These are phyloP conservation scores for Microtus richardsoni DNA, from an alignment of 2,113 vertebrate species.

Conservation along the genomic window DNA sequence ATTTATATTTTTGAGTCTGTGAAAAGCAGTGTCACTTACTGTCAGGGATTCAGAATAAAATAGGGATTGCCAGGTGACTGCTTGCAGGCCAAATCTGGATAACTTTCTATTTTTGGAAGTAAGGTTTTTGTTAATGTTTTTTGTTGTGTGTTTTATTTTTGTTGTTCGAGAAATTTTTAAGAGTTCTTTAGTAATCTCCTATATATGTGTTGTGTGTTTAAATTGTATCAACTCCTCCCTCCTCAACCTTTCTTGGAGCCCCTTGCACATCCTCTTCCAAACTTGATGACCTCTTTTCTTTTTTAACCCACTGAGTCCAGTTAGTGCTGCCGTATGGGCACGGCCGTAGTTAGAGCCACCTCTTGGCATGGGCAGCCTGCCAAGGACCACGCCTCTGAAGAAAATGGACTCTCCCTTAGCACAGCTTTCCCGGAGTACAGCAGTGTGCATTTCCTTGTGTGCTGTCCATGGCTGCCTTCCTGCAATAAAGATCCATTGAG, in stretches of 20 bases:
- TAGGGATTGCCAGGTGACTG: not conserved
- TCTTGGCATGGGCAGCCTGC: not conserved
- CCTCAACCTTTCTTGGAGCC: not conserved
- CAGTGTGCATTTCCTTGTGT: not conserved
- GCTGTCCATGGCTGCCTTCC: not conserved
- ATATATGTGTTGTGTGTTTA: not conserved
- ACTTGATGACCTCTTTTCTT: not conserved
- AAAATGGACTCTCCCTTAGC: not conserved
- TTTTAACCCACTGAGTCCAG: not conserved
- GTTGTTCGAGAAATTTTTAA: not conserved
- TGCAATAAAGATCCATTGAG: not conserved
- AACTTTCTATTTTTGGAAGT: not conserved
- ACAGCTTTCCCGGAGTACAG: not conserved
- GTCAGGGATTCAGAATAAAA: constrained; percentile 22
- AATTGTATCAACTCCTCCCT: not conserved
- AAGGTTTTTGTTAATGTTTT: not conserved
- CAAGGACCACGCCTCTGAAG: not conserved
- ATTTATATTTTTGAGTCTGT: constrained; percentile 26
- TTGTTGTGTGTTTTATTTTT: not conserved
- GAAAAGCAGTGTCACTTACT: constrained; percentile 1
- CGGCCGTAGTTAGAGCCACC: not conserved
- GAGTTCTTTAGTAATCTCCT: not conserved
- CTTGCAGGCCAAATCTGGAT: not conserved
- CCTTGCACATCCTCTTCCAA: not conserved
- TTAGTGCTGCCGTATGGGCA: not conserved